Base-by-base conservation (phyloP, 2,888 invertebrate species). In the Pammene aurita region DNA sequence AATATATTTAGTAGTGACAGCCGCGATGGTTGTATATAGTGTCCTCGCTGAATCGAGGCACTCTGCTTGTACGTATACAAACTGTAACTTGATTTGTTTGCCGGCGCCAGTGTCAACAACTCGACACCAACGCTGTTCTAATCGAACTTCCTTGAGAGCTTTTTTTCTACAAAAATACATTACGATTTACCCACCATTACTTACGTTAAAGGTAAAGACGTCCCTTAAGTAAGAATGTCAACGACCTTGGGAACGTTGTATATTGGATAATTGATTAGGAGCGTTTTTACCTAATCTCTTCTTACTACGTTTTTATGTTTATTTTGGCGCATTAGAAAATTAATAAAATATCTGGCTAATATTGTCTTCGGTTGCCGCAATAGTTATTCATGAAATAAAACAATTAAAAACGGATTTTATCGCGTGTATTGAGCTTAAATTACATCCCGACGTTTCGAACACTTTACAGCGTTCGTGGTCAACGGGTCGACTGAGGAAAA, bases 71-170 rank as follows among this genome's bases (percentile, higher is more conserved):
- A 9, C 38, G 66, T 61, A 67, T 61, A 61, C 71, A 63, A 71
- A 72, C 70, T 76, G 81, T 78, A 81, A 80, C 77, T 72, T 76
- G 79, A 80, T 79, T 77, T 78, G 78, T 77, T 80, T 74, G 75
- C 72, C 68, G 65, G 58, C 71, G 72, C 70, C 70, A 72, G 71
- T 72, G 74, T 75, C 75, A 78, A 80, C 78, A 78, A 48, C 65
- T 67, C 70, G 70, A 60, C 71, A 71, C 60, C 70, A 71, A 61
- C 72, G 62, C 72, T 66, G 69, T 54, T 67, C 58, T 67, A 66
- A 71, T 71, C 71, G 67, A 62, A 65, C 64, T 72, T 70, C 56
- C 73, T 73, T 77, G 72, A 83, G 83, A 80, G 80, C 79, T 79
- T 80, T 54, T 76, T 73, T 76, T 74, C 71, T 73, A 74, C 75